Evolutionary conservation across 37 sponge, comb jelly and placozoan genomes (phyloP).

Genomic region (Chondrosia reniformis): DNA sequence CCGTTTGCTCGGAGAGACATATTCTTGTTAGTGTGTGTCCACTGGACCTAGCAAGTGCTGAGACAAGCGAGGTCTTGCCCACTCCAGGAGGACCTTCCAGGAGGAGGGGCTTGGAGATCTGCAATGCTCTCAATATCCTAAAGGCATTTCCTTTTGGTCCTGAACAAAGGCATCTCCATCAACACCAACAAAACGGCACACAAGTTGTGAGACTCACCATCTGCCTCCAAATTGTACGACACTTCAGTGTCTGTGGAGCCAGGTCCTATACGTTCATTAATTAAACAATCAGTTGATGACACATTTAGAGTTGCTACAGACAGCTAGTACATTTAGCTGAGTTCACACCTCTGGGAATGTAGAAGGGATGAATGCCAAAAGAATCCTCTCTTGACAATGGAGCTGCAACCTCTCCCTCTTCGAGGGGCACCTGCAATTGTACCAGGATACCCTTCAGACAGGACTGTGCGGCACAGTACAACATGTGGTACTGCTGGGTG

Average conservation of each 20-base stretch:
- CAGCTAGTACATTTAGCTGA: not conserved
- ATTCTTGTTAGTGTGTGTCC: conserved; percentile 80
- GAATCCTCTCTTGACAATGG: not conserved
- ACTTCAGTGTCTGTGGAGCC: not conserved
- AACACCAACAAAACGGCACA: not conserved
- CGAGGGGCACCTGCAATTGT: not conserved
- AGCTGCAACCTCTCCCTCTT: not conserved
- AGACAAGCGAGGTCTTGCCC: conserved; percentile 93
- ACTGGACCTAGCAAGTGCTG: conserved; percentile 75
- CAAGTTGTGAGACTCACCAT: not conserved
- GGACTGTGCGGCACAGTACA: not conserved
- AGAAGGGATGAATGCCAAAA: conserved; percentile 76
- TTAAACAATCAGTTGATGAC: not conserved
- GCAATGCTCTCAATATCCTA: conserved; percentile 77
- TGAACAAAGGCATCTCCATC: not conserved
- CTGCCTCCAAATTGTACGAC: conserved; percentile 54
- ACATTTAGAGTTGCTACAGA: not conserved
- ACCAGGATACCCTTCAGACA: not conserved
- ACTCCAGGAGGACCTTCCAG: conserved; percentile 97
- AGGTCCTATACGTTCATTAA: conserved; percentile 13
- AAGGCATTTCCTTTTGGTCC: conserved; percentile 69
- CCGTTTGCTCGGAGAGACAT: conserved; percentile 97
- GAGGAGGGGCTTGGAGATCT: conserved; percentile 85
- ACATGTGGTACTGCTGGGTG: not conserved
- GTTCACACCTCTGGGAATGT: conserved; percentile 58